Conservation (phyloP, 2,113 vertebrate genomes). For the Stigmatopora nigra region DNA sequence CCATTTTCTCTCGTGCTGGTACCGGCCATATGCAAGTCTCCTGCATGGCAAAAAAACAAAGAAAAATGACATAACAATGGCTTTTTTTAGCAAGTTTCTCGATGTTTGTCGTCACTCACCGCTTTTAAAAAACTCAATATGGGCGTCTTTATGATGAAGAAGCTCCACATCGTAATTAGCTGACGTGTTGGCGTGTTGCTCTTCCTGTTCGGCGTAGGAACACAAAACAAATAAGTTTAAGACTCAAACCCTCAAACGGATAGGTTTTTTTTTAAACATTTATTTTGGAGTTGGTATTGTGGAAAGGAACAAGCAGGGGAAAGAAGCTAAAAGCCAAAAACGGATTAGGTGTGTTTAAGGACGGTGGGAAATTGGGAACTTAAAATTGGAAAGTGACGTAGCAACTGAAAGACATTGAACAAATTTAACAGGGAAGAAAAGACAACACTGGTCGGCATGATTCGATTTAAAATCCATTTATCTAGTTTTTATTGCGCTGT, state of each 20-base stretch:
- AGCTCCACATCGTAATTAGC: conserved; percentile 98
- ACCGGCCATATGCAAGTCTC: conserved; percentile 78
- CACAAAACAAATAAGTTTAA: conserved; percentile 19
- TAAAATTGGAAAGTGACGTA: conserved; percentile 8
- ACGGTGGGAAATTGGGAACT: conserved; percentile 2
- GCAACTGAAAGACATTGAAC: conserved; percentile 25
- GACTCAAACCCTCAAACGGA: too few relatives aligned
- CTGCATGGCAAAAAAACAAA: conserved; percentile 55
- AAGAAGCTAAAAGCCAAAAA: background rate
- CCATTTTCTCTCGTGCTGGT: conserved; percentile 83
- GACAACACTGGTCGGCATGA: conserved; percentile 53
- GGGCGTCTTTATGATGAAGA: conserved; percentile 94
- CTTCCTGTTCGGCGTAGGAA: conserved; percentile 77
- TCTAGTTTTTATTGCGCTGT: too few relatives aligned
- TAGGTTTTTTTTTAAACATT: too few relatives aligned
- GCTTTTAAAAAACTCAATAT: conserved; percentile 91
- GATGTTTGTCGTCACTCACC: conserved; percentile 64
- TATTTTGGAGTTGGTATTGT: background rate
- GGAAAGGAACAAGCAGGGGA: background rate
- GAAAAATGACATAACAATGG: background rate
- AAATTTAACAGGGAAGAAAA: conserved; percentile 22
- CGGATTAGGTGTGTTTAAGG: conserved; percentile 9
- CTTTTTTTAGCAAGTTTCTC: background rate
- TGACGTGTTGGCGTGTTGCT: conserved; percentile 97
- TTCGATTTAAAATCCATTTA: background rate